Evolutionary conservation across 2,113 vertebrate species (phyloP), one percentile per base, ranked within the genome.

Genomic region (Phylloscopus trochilus): DNA sequence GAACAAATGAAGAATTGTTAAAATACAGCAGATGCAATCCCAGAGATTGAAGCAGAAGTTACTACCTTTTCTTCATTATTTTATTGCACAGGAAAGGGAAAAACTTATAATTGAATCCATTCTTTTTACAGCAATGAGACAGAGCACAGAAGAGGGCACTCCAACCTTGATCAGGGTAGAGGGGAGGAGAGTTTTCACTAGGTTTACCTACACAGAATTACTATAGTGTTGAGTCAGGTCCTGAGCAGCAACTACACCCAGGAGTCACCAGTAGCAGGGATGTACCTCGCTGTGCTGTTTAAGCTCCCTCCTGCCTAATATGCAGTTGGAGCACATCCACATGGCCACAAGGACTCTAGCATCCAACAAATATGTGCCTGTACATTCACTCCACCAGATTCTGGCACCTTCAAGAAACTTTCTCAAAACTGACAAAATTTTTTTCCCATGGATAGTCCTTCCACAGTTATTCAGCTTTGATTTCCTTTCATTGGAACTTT

Each of bases 1-100:
- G n/a, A 90, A 62, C 20, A 83, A 67, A 73, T 17, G 20, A 64
- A 43, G 12, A 76, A 39, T 17, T 75, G 17, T 22, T 70, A 52
- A 87, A 89, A 83, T 22, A 60, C 15, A 64, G 27, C 20, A 49
- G 22, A 31, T 11, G 3, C 30, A 49, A 72, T 79, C 84, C 39
- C 22, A 41, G 0, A 69, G 51, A 69, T 9, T 13, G 43, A 49
- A 49, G 15, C 5, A 19, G 15, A 1, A 1, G 2, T 7, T 53
- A 64, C 22, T 64, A 22, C 12, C 35, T 92, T 93, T 92, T 93
- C 33, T 81, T 52, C 6, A 10, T 72, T 1, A 39, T 53, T 92
- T 89, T 41, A 63, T 44, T 82, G 69, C 51, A 70, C 6, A 7
- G 7, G 11, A 23, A 78, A 87, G 11, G 19, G n/a, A 41, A 58